phyloP scores from a whole-genome alignment of 1,140 invertebrate genomes.

The Magallana angulata region DNA sequence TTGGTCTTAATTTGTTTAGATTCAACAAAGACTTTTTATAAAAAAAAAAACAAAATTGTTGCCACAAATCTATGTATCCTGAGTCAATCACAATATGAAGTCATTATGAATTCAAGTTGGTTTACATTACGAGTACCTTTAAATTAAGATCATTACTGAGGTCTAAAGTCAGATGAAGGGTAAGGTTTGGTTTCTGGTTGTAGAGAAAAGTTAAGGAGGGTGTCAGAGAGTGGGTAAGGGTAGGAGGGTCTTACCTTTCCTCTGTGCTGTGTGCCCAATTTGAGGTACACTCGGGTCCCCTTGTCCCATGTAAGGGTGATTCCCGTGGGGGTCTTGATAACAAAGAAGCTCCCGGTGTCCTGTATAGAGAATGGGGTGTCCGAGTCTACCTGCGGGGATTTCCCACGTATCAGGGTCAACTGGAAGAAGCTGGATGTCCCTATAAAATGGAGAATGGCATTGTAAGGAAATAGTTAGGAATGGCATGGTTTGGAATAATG shows the following conservation, averaged over 20 bases:
- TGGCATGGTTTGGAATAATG: no score
- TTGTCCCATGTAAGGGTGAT: conserved; percentile 92
- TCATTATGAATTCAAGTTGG: no score
- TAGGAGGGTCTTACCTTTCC: conserved; percentile 81
- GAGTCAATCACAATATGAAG: no score
- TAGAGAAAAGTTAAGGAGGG: background rate
- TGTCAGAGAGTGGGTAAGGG: background rate
- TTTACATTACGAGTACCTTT: no score
- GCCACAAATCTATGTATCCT: no score
- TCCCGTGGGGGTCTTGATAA: conserved; percentile 88
- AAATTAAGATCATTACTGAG: no score
- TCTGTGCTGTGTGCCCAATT: conserved; percentile 81
- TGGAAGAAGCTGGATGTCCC: conserved; percentile 68
- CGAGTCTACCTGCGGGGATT: conserved; percentile 68
- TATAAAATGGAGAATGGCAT: conserved; percentile 25
- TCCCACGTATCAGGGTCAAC: conserved; percentile 74
- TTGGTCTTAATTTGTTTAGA: no score
- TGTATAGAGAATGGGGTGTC: conserved; percentile 80
- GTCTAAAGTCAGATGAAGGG: no score
- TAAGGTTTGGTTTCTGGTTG: no score
- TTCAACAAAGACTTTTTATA: no score
- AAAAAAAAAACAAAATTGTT: no score
- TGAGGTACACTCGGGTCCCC: conserved; percentile 89
- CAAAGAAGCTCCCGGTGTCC: conserved; percentile 87
- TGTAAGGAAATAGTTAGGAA: no score